Evolutionary conservation across 2,113 vertebrate species (phyloP).

Genomic region (Dicaeum eximium): DNA sequence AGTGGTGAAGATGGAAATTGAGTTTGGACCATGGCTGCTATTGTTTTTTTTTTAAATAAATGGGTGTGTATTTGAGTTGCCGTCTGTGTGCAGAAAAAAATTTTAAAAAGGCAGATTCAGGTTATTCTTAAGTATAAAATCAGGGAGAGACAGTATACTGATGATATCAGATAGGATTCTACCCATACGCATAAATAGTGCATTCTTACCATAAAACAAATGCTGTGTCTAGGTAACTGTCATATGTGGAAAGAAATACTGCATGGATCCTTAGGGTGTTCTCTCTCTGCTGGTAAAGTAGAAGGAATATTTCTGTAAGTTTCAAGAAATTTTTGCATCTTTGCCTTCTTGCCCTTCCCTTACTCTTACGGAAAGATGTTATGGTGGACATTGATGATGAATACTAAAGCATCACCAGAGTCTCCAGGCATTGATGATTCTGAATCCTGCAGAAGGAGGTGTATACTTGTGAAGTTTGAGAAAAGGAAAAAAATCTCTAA

Average conservation of each 20-base stretch:
- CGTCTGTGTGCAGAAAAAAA: neutral
- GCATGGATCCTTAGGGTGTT: neutral
- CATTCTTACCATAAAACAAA: constrained; percentile 49
- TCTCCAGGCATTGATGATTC: neutral
- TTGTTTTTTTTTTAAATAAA: constrained; percentile 14
- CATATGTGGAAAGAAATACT: neutral
- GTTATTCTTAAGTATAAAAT: constrained; percentile 8
- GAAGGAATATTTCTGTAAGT: constrained; percentile 9
- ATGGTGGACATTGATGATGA: neutral
- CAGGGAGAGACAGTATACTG: neutral
- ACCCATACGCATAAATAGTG: constrained; percentile 10
- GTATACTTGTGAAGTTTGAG: neutral
- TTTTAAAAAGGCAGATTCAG: neutral
- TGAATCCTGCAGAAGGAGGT: neutral
- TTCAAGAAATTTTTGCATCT: neutral
- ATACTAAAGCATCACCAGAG: neutral
- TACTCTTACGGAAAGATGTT: neutral
- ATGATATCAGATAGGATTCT: neutral
- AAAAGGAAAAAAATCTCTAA: neutral
- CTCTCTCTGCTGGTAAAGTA: neutral
- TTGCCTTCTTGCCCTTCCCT: neutral
- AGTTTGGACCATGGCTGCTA: constrained; percentile 44
- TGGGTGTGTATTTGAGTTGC: neutral
- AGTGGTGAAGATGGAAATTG: constrained; percentile 57
- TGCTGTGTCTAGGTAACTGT: constrained; percentile 20